Evolutionary conservation across 2,888 invertebrate species (phyloP), one percentile per base, ranked within the genome.

Genomic region (Taenaris catops): DNA sequence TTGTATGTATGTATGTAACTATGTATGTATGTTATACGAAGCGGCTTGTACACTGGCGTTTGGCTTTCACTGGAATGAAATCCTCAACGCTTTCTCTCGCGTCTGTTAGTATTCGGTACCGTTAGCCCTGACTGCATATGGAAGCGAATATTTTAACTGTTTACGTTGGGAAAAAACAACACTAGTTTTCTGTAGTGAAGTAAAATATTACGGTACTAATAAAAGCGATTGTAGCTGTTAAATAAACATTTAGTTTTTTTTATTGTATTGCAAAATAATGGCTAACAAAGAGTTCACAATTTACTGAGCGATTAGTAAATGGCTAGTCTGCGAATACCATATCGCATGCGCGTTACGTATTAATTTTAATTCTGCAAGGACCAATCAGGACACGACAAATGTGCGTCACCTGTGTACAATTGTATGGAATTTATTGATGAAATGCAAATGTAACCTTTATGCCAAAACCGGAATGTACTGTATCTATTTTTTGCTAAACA

Each of bases 21-120:
- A n/a, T n/a, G n/a, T n/a, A n/a, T n/a, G n/a, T n/a, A n/a, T n/a
- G n/a, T n/a, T n/a, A 48, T 58, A 57, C 74, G 70, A 55, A 63
- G 75, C 65, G 58, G 53, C 63, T 53, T 48, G 51, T 58, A 55
- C 56, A 72, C 76, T 71, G 76, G 44, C 70, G 18, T 34, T 32
- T 32, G 56, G 75, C 79, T 84, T 84, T 84, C 84, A 80, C 81
- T 73, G 58, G 52, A 60, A 51, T 71, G 64, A 64, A 63, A 74
- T 73, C 67, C 68, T 73, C 69, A 48, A 63, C 79, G 83, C 86
- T 86, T 84, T 84, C 84, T 76, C 84, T 65, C 55, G 57, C 49
- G 51, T 42, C 49, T 70, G 67, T 63, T 69, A 68, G 65, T 66
- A 58, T 60, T 66, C 58, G 53, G 42, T 78, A 80, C 84, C 79